These are phyloP conservation scores for Apoda limacodes DNA, from an alignment of 2,888 invertebrate species.

Conservation along the genomic window DNA sequence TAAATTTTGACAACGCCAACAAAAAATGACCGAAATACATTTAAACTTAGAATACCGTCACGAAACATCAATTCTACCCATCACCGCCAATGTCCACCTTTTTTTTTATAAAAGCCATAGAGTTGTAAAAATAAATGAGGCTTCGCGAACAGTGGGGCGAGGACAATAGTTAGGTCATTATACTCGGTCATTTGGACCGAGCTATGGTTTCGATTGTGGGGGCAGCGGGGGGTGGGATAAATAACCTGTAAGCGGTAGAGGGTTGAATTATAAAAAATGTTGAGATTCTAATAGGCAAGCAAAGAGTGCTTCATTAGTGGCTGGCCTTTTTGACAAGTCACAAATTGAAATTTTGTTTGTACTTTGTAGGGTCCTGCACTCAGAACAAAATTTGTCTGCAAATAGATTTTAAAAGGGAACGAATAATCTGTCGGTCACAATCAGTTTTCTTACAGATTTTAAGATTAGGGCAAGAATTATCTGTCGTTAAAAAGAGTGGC, in stretches of 20 bases:
- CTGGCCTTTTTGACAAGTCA: too few species aligned
- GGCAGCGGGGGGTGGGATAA: conserved; percentile 32
- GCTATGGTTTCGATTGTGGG: conserved; percentile 39
- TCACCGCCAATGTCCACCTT: conserved; percentile 41
- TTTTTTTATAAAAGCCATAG: conserved; percentile 47
- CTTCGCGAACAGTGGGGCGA: conserved; percentile 54
- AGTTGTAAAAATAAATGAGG: conserved; percentile 63
- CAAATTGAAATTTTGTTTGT: too few species aligned
- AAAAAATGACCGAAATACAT: conserved; percentile 29
- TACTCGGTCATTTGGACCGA: conserved; percentile 60
- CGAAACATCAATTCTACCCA: conserved; percentile 42
- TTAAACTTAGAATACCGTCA: conserved; percentile 41
- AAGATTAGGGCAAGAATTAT: too few species aligned
- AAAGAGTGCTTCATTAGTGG: too few species aligned
- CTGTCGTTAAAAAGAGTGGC: too few species aligned
- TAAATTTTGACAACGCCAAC: conserved; percentile 15
- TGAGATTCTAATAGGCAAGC: too few species aligned
- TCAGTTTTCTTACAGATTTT: too few species aligned
- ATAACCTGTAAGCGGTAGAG: conserved; percentile 35
- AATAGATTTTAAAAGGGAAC: too few species aligned
- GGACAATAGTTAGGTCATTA: conserved; percentile 67
- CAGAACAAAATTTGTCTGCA: too few species aligned
- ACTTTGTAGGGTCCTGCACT: too few species aligned
- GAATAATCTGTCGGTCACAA: too few species aligned
- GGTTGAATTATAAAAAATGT: too few species aligned